phyloP scores from a whole-genome alignment of 2,797 vertebrate genomes.

The Chelmon rostratus region DNA sequence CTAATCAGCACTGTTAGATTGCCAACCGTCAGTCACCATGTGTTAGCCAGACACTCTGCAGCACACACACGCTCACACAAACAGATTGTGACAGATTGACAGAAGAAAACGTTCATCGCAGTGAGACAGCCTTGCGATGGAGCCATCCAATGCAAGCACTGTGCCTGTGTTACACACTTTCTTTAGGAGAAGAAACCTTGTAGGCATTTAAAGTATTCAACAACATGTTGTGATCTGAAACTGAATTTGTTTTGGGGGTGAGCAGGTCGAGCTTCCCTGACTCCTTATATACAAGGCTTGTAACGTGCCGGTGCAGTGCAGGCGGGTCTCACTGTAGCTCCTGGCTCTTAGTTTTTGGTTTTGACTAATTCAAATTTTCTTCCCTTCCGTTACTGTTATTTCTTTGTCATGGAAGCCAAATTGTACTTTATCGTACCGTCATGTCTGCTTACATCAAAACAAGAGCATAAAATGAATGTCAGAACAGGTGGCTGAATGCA shows the following conservation, averaged over 20 bases:
- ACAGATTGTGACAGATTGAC: background rate
- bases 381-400: no score
- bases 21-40: background rate
- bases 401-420: no score
- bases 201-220: conserved; percentile 35
- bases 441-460: no score
- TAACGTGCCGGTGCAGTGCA: background rate
- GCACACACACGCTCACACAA: conserved; percentile 1
- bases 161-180: background rate
- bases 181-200: conserved; percentile 2
- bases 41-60: background rate
- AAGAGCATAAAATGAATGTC: no score
- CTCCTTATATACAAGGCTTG: background rate
- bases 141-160: background rate
- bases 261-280: conserved; percentile 19
- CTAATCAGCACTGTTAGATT: background rate
- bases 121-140: background rate
- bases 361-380: no score
- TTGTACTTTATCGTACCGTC: no score
- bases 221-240: conserved; percentile 34
- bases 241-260: conserved; percentile 41
- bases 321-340: background rate
- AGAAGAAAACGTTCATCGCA: background rate
- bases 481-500: no score
- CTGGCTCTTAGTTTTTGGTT: no score